These are phyloP conservation scores for Sylvia borin DNA, from an alignment of 2,797 vertebrate species.

Conservation along the genomic window DNA sequence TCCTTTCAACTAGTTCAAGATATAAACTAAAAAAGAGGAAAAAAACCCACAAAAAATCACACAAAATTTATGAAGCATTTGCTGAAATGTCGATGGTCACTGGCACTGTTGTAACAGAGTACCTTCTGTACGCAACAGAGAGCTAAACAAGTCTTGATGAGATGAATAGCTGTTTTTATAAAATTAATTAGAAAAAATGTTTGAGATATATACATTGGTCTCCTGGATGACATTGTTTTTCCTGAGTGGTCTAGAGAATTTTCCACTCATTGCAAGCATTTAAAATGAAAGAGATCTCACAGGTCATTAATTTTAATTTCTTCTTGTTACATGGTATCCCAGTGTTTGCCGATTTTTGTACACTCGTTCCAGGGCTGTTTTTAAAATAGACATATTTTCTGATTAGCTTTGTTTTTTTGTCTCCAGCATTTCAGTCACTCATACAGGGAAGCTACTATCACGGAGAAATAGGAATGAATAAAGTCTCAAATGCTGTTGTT, in stretches of 20 bases:
- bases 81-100: accelerated
- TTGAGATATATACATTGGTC: accelerated
- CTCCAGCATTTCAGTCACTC: not conserved
- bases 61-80: not conserved
- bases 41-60: accelerated
- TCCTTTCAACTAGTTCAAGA: not conserved
- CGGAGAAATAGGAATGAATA: not conserved
- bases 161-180: not conserved
- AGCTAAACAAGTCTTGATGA: not conserved
- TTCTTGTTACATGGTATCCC: not conserved
- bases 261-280: not conserved
- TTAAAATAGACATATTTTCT: not conserved
- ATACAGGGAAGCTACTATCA: not conserved
- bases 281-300: not conserved
- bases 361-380: not conserved
- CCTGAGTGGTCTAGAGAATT: not conserved
- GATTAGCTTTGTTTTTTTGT: not conserved
- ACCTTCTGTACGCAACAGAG: not conserved
- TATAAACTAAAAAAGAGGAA: not conserved
- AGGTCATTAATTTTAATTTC: not conserved
- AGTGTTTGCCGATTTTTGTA: not conserved
- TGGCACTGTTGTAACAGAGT: not conserved
- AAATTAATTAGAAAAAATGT: not conserved
- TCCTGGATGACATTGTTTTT: not conserved
- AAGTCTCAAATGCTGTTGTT: not conserved